Evolutionary conservation across 2,113 vertebrate genomes (phyloP), one percentile per base, ranked within the genome.

Genomic region (Argyrosomus japonicus): DNA sequence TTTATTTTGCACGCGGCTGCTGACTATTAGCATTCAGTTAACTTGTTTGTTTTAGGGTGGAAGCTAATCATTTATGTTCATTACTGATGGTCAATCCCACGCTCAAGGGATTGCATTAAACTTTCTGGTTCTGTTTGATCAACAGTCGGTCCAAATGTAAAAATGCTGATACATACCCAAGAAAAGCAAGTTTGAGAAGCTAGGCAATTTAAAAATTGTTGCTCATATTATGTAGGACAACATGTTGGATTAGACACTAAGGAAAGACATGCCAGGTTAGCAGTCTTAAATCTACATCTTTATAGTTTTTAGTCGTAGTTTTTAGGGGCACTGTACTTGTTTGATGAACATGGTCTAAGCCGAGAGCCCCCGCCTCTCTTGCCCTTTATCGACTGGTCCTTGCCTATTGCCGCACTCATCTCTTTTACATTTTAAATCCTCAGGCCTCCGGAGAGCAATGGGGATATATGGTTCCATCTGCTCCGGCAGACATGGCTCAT

Each of bases 401-500:
- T 81, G 85, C 79, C 60, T 81, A 74, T 86, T 89, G 32, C 82
- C 27, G 2, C 73, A 79, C 81, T 85, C 80, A 72, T 87, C 87
- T 92, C 86, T 91, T 94, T 93, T 92, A 90, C 91, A 93, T 94
- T 92, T 95, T 88, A 93, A 93, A 92, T 94, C 90, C 90, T 64
- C 15, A 0, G 69, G 83, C 88, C 93, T 92, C 91, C 40, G 15
- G 91, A 94, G 91, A 90, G 84, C 56, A 14, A 87, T 87, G 89
- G 85, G 91, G 93, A 94, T 94, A 93, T 93, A 93, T 88, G 90
- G 88, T 87, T 93, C 94, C 93, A 94, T 95, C 94, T 94, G 94
- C 91, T 93, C 68, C 90, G 74, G 51, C 92, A 94, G 93, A 87
- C 92, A 9, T 87, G 89, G 89, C 83, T 89, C 51, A 50, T 77